Evolutionary conservation across 1,140 invertebrate species (phyloP), one percentile per base, ranked within the genome.

Genomic region (Anadara kagoshimensis): DNA sequence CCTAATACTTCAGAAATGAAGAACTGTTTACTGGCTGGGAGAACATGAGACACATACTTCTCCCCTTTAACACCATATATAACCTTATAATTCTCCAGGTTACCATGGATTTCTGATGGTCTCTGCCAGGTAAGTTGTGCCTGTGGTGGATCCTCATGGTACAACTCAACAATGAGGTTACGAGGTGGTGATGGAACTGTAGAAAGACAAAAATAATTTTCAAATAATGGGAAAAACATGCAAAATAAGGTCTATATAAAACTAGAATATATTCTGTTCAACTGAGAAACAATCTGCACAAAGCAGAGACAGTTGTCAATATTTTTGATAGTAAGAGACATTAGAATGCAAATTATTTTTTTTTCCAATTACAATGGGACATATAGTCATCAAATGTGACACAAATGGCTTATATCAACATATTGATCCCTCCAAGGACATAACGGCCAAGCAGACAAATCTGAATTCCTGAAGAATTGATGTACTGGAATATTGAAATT

Each of bases 51-150:
- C 73, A 93, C 93, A 51, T 84, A 86, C 43, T 80, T 85, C 64
- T 86, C 88, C 4, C 82, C 96, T 88, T 94, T 95, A 14, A 96
- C 93, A 26, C 97, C 96, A 89, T 96, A 98, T 80, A 93, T 92
- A 18, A 98, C 89, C 72, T 95, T 92, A 86, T 97, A 98, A 14
- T 95, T 95, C 58, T 93, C 90, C 16, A 99, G 89, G 75, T 94
- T 93, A 0, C 97, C 97, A 83, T 96, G 97, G 0, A 95, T 96
- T 87, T 95, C 92, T 0, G 92, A 92, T 0, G 97, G 97, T 78
- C 92, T 92, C 12, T 92, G 93, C 97, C 97, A 99, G 85, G 97
- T 95, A 22, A 98, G 90, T 88, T 97, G 95, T 56, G 98, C 94
- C 11, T 95, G 93, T 49, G 94, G 93, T 0, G 95, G 95, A 75